Evolutionary conservation across 2,888 invertebrate genomes (phyloP), one percentile per base, ranked within the genome.

Genomic region (Eupeodes latifasciatus): DNA sequence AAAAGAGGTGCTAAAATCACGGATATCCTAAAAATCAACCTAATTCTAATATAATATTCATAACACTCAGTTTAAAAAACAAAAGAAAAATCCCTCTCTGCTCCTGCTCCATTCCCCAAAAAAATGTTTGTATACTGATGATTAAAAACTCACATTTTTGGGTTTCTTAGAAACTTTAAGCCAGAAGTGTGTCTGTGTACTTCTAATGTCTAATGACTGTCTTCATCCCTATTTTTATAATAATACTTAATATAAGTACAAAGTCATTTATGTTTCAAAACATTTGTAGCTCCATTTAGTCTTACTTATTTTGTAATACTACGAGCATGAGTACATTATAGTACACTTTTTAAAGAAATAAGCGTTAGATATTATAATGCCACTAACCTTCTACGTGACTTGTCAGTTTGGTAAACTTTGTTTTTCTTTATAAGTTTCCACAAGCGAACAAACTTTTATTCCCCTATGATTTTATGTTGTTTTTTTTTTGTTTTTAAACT

Each of bases 351-450:
- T 14, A 36, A 71, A 19, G 12, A 53, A 44, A 55, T 9, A 40
- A 55, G 14, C 55, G 5, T 71, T 71, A 44, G 53, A 12, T 27
- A 71, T 11, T 10, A 16, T 34, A 57, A 72, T 72, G 40, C 27
- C 72, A 72, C 72, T 59, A 72, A 72, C 72, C 72, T 59, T 72
- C 10, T 72, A 72, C 72, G 72, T 72, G 72, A 72, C 72, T 72
- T 72, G 72, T 72, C 57, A 72, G 72, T 59, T 72, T 72, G 47
- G 47, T 34, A 34, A 72, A 59, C 27, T 72, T 72, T 72, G 47
- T 59, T 72, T 59, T 59, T 47, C 57, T 47, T 27, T 59, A 40
- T 5, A 57, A 72, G 72, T 72, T 59, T 49, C 27, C 11, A 7
- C 11, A 12, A 36, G 9, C n/a, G 6, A 5, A 27, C 11, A 72